Conservation (phyloP, 2,113 vertebrate species). For the Entelurus aequoreus region DNA sequence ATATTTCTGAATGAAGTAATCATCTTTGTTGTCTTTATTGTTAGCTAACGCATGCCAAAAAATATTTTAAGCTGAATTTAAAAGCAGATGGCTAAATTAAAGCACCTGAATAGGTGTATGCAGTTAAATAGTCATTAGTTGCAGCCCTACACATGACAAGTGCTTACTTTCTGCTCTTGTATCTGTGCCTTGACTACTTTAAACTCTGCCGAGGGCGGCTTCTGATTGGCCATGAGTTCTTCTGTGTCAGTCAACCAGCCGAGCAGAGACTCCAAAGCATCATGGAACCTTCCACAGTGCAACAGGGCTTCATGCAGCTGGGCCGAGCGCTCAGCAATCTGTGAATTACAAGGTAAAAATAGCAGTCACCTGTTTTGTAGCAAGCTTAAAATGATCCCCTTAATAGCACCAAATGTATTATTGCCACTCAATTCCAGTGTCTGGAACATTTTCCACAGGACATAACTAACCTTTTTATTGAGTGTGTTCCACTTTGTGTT, state of each 20-base stretch:
- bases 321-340: slow-evolving; percentile 91
- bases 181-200: slow-evolving; percentile 99
- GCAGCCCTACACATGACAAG: background rate
- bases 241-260: slow-evolving; percentile 96
- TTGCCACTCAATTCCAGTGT: background rate
- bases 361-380: slow-evolving; percentile 21
- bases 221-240: slow-evolving; percentile 93
- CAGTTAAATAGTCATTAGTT: no score
- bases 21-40: no score
- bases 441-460: background rate
- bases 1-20: no score
- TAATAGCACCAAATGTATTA: background rate
- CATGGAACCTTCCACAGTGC: slow-evolving; percentile 95
- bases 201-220: slow-evolving; percentile 91
- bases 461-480: slow-evolving; percentile 85
- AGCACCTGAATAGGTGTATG: no score
- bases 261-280: slow-evolving; percentile 93
- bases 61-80: no score
- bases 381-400: background rate
- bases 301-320: slow-evolving; percentile 92
- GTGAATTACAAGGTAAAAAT: slow-evolving; percentile 35
- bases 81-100: no score
- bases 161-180: slow-evolving; percentile 92
- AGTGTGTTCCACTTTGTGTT: slow-evolving; percentile 90
- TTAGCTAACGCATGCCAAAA: no score